Conservation (phyloP, 23 tunicate species). For the Styela clava region DNA sequence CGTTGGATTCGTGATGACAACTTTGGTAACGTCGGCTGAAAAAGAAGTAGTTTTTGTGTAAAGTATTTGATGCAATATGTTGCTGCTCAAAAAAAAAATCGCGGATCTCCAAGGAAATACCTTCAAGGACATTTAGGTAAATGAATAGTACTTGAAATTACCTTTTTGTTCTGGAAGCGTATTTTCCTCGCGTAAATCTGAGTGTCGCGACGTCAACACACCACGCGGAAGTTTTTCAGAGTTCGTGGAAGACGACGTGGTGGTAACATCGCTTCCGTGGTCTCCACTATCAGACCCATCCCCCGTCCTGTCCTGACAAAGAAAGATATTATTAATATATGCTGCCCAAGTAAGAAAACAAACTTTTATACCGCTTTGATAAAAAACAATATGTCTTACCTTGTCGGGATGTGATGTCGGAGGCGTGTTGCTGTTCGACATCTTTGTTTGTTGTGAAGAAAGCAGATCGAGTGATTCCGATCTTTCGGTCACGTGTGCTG, state of each 20-base stretch:
- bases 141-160: too few relatives aligned
- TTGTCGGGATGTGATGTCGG: too few relatives aligned
- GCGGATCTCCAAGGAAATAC: too few relatives aligned
- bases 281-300: constrained; percentile 12
- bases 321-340: not conserved
- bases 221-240: not conserved
- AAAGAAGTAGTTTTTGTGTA: too few relatives aligned
- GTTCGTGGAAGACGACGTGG: not conserved
- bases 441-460: not conserved
- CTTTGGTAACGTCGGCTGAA: not conserved
- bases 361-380: too few relatives aligned
- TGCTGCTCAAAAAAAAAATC: too few relatives aligned
- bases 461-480: constrained; percentile 6
- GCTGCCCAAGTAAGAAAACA: too few relatives aligned
- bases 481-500: not conserved
- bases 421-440: too few relatives aligned
- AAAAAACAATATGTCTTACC: too few relatives aligned
- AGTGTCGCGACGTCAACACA: not conserved
- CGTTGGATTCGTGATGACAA: not conserved
- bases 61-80: too few relatives aligned
- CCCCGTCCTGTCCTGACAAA: constrained; percentile 13
- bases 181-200: not conserved
- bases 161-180: not conserved
- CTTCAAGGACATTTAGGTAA: too few relatives aligned
- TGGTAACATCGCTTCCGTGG: constrained; percentile 2